Evolutionary conservation across 2,888 invertebrate species (phyloP), one percentile per base, ranked within the genome.

Genomic region (Aphidius colemani): DNA sequence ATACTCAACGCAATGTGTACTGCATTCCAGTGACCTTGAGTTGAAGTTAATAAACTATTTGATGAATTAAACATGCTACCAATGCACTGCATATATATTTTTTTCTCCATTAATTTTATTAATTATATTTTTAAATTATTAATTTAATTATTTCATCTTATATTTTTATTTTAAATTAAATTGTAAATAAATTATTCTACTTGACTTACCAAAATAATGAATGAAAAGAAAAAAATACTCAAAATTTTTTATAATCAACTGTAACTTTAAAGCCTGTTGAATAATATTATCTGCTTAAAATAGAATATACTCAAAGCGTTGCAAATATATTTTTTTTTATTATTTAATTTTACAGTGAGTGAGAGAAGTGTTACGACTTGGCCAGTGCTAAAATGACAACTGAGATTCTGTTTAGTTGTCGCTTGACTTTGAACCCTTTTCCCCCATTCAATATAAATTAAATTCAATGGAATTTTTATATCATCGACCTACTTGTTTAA

Each of bases 371-470:
- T 18, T 18, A 64, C 67, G 72, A 59, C 69, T 62, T 66, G 69
- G 61, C 61, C 71, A 67, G 68, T 67, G 72, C 63, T 61, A 60
- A 66, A 61, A 66, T 67, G 69, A 69, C 69, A 71, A 75, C 74
- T 75, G 73, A 72, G 66, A 56, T 66, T 50, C 56, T 66, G 67
- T 66, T 67, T 69, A 66, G 69, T 66, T 62, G 66, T 66, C 67
- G 72, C 71, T 76, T 74, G 74, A 77, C 74, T 78, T 76, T 76
- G 56, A 75, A 74, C 74, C 75, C 72, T 73, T 72, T 71, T 71
- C 74, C 69, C 67, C 68, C 50, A 7, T 53, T 40, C 39, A 7
- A 53, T 13, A 10, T 10, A 30, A 30, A 30, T 8, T 10, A 30
- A 53, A 13, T 7, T 13, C 68, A 58, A 30, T 61, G 45, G 9